These are phyloP conservation scores for Pristis pectinata DNA, from an alignment of 2,797 vertebrate genomes.

Conservation along the genomic window DNA sequence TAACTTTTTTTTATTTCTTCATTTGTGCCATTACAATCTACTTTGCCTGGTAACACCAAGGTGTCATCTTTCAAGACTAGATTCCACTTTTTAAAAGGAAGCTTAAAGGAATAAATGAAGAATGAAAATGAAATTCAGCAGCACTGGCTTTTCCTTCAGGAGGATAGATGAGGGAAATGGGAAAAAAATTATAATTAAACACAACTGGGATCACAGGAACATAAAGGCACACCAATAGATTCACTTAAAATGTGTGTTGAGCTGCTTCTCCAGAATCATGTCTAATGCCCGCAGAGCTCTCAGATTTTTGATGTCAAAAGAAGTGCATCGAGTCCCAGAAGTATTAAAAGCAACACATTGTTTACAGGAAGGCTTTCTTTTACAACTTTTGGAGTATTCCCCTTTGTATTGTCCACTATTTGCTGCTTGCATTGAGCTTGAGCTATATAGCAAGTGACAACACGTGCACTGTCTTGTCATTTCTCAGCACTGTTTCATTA, in stretches of 20 bases:
- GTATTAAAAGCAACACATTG: background rate
- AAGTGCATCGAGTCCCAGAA: background rate
- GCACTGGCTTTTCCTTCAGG: background rate
- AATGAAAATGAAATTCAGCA: background rate
- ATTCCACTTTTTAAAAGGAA: background rate
- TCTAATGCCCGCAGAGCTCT: background rate
- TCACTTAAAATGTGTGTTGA: background rate
- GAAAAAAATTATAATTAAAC: background rate
- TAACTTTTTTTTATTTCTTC: background rate
- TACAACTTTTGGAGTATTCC: background rate
- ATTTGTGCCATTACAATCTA: background rate
- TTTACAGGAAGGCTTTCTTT: background rate
- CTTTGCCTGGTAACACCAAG: no score
- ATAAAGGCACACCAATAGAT: background rate
- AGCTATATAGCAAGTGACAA: background rate
- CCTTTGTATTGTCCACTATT: background rate
- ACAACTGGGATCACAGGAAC: background rate
- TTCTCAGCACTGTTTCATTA: slow-evolving; percentile 9
- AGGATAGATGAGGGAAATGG: background rate
- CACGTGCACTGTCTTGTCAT: background rate
- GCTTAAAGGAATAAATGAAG: background rate
- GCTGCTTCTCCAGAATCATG: background rate
- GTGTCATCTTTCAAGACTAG: background rate
- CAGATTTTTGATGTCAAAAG: background rate
- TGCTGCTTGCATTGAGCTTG: background rate